Evolutionary conservation across 2,888 invertebrate genomes (phyloP), one percentile per base, ranked within the genome.

Genomic region (Autographa pulchrina): DNA sequence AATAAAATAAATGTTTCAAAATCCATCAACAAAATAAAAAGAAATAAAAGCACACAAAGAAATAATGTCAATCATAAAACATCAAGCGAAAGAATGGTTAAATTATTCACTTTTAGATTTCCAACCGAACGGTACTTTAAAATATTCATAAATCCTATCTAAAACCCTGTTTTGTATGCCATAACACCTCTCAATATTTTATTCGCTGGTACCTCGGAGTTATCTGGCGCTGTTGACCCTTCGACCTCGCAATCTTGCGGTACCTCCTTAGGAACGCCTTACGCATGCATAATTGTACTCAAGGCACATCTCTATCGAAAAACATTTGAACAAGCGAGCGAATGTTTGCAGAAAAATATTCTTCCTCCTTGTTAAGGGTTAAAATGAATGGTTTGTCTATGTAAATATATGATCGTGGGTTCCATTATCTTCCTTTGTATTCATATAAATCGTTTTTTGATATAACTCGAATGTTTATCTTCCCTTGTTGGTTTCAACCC

Each of bases 151-250:
- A 85, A 86, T 82, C 78, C 74, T 67, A 81, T 80, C 86, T 81
- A 75, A 85, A 74, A 74, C 77, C 84, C 87, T 89, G 86, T 85
- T 89, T 88, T 88, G 86, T 87, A 88, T 90, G 88, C 89, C 80
- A 85, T 85, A 86, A 85, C 84, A 85, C 86, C 84, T 85, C 86
- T 88, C 87, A 88, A 90, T 91, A 90, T 89, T 89, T 90, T 90
- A 90, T 89, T 88, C 88, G 88, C 78, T 85, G 78, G 85, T 87
- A 88, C 82, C 85, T 87, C 86, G 81, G 83, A 91, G 90, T 87
- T 89, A 90, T 90, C 91, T 87, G 85, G 87, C 88, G 91, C 90
- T 89, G 89, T 91, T 93, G 93, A 93, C 93, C 93, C 85, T 85
- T 70, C 86, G 91, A 92, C 91, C 92, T 86, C 83, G 86, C 89